Base-by-base conservation (phyloP, 1,140 invertebrate species). In the Drosophila neocordata region DNA sequence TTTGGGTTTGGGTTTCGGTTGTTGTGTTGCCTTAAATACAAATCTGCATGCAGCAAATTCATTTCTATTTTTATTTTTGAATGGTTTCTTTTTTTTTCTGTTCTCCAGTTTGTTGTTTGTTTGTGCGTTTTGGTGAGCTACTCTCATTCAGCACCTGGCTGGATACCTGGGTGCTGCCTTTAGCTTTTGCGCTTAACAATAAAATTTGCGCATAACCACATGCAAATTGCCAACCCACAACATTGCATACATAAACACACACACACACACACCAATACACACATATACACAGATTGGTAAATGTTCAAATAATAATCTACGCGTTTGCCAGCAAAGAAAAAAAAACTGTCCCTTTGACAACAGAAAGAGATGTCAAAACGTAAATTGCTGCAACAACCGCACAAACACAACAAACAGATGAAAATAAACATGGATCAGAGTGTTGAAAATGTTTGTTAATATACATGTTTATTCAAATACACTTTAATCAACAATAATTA, bases 141-240 rank as follows among this genome's bases (percentile, higher is more conserved):
- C 55, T 71, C 69, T 48, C 48, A 60, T 52, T 66, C 48, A n/a
- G 27, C 57, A 31, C 48, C 38, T 68, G 60, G 35, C 60, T 44
- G 44, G 75, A 62, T 66, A 66, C 44, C 37, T 38, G 37, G 12
- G 5, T 38, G 66, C 56, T 73, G 65, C 73, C 58, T 57, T 75
- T 69, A 53, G 79, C 83, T 69, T 73, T 89, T 61, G 75, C 79
- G 83, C 83, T 88, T 88, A 88, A 88, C 83, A 88, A 88, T 88
- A 79, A 88, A 88, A 88, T 88, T 88, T 88, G 76, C 83, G 83
- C 83, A 88, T 88, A 88, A 88, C 83, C 83, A 88, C 83, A 88
- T 88, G 83, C 84, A 88, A 88, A 88, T 88, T 88, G 83, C 79
- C 75, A 87, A 87, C 71, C 83, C 83, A 73, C 82, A 85, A 64